Base-by-base conservation (phyloP, 2,797 vertebrate species). In the Phalloptychus januarius region DNA sequence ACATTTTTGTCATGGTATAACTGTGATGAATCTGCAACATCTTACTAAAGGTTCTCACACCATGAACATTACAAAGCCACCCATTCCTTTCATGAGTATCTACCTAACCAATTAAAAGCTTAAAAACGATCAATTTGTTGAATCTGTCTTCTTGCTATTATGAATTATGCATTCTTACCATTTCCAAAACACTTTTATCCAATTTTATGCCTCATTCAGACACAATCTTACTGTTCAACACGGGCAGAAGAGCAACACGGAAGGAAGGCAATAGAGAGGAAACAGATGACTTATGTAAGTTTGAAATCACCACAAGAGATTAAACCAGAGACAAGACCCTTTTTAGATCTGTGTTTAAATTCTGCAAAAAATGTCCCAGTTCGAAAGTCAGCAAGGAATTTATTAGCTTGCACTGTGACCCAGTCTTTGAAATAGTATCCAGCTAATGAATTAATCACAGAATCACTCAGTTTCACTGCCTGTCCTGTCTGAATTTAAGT, bases 401-500 rank as follows among this genome's bases (percentile, higher is more conserved):
- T 5, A 46, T 85, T 78, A 76, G 36, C 42, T 48, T 74, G n/a
- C 40, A 69, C 18, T 81, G 71, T 50, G 45, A 44, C 50, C 74
- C 58, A 81, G 58, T 71, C 40, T 78, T 71, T 82, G 44, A 82
- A 46, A 50, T 16, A 61, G 20, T 7, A 48, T 25, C 77, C 25
- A 20, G 79, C 81, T 84, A 42, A 70, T 44, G 25, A 76, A 71
- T 46, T 63, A 20, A 48, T 78, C 40, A 72, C 70, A 46, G 44
- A 18, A 72, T 75, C 36, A 54, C 40, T 74, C 2, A 2, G 25
- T 76, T 74, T 75, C 42, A 44, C 65, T 71, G 25, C 44, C 18
- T 58, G 50, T 40, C 74, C 61, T 79, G 65, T 72, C 63, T 50
- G 72, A 74, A 72, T 87, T 56, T 81, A 36, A 54, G 45, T 73